Evolutionary conservation across 2,113 vertebrate genomes (phyloP).

Genomic region (Microcebus ravelobensis): DNA sequence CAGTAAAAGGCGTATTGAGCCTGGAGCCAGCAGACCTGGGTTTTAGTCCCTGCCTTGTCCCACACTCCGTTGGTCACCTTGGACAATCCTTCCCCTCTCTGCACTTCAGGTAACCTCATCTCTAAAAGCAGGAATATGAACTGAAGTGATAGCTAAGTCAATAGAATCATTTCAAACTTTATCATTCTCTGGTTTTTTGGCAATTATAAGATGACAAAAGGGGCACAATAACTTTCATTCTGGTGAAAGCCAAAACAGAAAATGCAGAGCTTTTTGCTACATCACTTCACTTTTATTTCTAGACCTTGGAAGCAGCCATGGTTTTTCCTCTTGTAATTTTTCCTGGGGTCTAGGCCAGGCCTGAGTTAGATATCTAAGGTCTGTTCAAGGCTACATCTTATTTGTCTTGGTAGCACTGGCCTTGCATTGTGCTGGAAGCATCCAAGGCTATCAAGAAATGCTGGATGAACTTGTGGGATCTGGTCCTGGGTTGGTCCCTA

Average conservation of each 20-base stretch:
- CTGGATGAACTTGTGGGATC: neutral
- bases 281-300: neutral
- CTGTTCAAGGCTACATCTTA: neutral
- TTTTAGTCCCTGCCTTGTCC: neutral
- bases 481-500: neutral
- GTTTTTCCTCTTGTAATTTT: neutral
- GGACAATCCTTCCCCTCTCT: neutral
- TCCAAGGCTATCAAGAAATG: neutral
- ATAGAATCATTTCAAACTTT: slow-evolving; percentile 3
- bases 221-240: neutral
- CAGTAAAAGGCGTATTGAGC: neutral
- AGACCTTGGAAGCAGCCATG: neutral
- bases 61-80: neutral
- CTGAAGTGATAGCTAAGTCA: neutral
- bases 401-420: neutral
- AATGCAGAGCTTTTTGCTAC: neutral
- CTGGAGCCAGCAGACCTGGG: neutral
- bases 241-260: neutral
- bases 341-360: neutral
- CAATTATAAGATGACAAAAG: neutral
- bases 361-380: neutral
- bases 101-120: neutral
- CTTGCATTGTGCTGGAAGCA: neutral
- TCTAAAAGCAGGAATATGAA: neutral
- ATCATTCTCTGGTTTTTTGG: neutral